Base-by-base conservation (phyloP, 2,113 vertebrate genomes). In the Corythaeola cristata region DNA sequence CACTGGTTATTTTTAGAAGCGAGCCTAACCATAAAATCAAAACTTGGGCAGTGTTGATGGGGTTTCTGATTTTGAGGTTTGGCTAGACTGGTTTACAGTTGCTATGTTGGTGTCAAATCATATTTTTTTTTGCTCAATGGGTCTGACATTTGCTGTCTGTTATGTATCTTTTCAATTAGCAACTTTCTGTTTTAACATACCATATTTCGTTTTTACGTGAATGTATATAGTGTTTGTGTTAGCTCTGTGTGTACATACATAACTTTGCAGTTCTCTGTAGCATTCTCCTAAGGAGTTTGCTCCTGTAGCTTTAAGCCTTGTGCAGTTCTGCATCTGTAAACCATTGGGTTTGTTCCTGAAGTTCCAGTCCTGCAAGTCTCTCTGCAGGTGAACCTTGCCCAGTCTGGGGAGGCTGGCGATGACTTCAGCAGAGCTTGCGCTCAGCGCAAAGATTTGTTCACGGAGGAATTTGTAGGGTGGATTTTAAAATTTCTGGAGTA, bases 291-390 rank as follows among this genome's bases (percentile, higher is more conserved):
- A 30, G 47, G 35, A 67, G 14, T 52, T 60, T 72, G 60, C 74
- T 89, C 7, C 69, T 93, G 87, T 20, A 28, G 44, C 93, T 84
- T 81, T 89, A 60, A 89, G 67, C 52, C 56, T 53, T 0, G 5
- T 33, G 62, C 35, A 62, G 64, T 49, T 88, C 60, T 1, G 8
- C 59, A 17, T 71, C 84, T 71, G 68, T 79, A 69, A 82, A 10
- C 39, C 47, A 0, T 35, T 1, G 6, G 26, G 41, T 63, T 20
- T 58, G 81, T 63, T 95, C 93, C 86, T 75, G 91, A 74, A 55
- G 55, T 89, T 92, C 93, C 69, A 5, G 91, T 94, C 92, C 78
- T 93, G 88, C 94, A 69, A 79, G 92, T 94, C 77, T 64, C 27
- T 45, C 45, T 80, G 76, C 64, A 84, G 81, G 53, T 88, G 78